A percentile compares a stretch with the other conserved stretches of the same genome.
These are phyloP conservation scores for Rhea pennata DNA, from an alignment of 2,113 vertebrate genomes.

Conservation along the genomic window DNA sequence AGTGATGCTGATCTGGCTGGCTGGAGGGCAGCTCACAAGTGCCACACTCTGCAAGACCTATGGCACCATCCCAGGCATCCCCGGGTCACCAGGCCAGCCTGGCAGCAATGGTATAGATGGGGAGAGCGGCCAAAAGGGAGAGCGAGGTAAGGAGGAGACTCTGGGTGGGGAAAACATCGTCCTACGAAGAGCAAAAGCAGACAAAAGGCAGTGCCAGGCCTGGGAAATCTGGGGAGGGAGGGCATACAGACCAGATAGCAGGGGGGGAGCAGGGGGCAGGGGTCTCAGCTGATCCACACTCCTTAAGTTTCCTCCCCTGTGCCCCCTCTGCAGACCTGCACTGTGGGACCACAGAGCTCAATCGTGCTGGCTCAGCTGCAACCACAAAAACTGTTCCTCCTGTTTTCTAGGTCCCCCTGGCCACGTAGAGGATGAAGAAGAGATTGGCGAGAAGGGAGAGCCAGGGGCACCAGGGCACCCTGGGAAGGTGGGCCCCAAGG, in stretches of 20 bases:
- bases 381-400: background rate
- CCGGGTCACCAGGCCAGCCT: conserved; percentile 80
- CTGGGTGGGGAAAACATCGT: background rate
- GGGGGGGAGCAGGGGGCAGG: background rate
- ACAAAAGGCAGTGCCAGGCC: background rate
- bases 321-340: background rate
- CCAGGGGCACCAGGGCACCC: conserved; percentile 66
- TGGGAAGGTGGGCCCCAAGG: conserved; percentile 79
- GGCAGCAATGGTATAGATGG: conserved; percentile 81
- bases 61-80: conserved; percentile 73
- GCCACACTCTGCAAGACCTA: conserved; percentile 49
- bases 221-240: background rate
- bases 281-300: rapidly evolving
- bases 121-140: conserved; percentile 76
- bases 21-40: conserved; percentile 29
- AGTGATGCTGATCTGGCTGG: conserved; percentile 38
- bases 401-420: conserved; percentile 71
- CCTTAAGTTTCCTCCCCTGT: rapidly evolving
- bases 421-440: background rate
- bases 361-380: rapidly evolving
- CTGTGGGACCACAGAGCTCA: no score
- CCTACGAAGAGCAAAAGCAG: background rate
- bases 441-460: conserved; percentile 73
- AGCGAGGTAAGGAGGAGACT: conserved; percentile 71
- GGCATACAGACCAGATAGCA: background rate